These are phyloP conservation scores for Falcaria lacertinaria DNA, from an alignment of 2,888 invertebrate species.

Conservation along the genomic window DNA sequence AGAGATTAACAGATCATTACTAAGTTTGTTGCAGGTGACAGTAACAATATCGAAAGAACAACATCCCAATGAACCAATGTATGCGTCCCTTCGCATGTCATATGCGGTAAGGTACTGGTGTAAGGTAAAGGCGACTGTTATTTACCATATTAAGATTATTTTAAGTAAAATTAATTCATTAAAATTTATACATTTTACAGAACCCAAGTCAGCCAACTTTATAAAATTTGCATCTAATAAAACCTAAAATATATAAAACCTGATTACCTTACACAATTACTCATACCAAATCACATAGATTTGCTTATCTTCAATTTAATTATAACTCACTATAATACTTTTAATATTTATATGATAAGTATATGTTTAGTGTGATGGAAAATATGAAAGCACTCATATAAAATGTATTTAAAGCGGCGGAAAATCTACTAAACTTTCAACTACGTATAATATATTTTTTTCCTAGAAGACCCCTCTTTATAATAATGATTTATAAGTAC, in stretches of 20 bases:
- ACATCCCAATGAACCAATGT: slow-evolving; percentile 36
- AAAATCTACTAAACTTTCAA: slow-evolving; percentile 1
- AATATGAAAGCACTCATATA: background rate
- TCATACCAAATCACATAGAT: slow-evolving; percentile 1
- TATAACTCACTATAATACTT: background rate
- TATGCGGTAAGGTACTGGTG: slow-evolving; percentile 26
- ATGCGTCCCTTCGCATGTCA: slow-evolving; percentile 35
- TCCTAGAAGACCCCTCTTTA: too few relatives aligned
- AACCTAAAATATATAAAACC: too few relatives aligned
- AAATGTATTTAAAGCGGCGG: background rate
- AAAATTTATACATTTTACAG: background rate
- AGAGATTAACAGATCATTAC: slow-evolving; percentile 16
- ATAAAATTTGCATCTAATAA: too few relatives aligned
- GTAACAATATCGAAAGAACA: slow-evolving; percentile 46
- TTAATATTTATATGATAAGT: slow-evolving; percentile 1
- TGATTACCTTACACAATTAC: slow-evolving; percentile 1
- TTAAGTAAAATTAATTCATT: too few relatives aligned
- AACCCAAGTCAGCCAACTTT: background rate
- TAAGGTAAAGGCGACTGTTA: slow-evolving; percentile 12
- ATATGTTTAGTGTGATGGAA: slow-evolving; percentile 3
- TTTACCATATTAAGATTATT: slow-evolving; percentile 15
- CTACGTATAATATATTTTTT: too few relatives aligned
- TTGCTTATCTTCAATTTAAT: background rate
- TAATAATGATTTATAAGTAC: too few relatives aligned
- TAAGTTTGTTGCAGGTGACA: slow-evolving; percentile 63